Evolutionary conservation across 2,888 invertebrate species (phyloP).

Genomic region (Desoria tigrina): DNA sequence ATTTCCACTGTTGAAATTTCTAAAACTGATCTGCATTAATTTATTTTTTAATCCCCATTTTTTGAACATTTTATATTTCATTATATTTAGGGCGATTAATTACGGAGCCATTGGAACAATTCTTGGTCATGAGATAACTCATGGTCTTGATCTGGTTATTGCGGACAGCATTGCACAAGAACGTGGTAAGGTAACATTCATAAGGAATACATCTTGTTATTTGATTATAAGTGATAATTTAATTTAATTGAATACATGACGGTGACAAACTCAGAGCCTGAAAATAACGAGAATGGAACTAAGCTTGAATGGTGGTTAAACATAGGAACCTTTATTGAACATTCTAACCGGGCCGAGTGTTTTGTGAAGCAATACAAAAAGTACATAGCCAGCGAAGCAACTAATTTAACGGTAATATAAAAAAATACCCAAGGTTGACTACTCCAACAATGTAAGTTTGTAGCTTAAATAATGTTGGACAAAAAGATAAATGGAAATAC

Average conservation of each 20-base stretch:
- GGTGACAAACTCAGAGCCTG: constrained; percentile 69
- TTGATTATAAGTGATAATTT: too few species aligned
- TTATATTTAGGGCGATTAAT: constrained; percentile 41
- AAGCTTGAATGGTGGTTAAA: constrained; percentile 96
- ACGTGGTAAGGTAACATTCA: constrained; percentile 34
- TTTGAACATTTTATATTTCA: too few species aligned
- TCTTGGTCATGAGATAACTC: constrained; percentile 60
- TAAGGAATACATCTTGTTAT: constrained; percentile 9
- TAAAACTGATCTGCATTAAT: too few species aligned
- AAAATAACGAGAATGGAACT: constrained; percentile 89
- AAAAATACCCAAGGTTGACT: too few species aligned
- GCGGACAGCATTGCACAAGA: constrained; percentile 20
- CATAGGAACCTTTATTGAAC: constrained; percentile 74
- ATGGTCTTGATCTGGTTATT: constrained; percentile 63
- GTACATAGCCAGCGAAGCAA: constrained; percentile 76
- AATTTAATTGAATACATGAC: too few species aligned
- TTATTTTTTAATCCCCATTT: too few species aligned
- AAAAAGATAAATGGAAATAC: constrained; percentile 82
- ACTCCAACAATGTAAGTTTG: too few species aligned
- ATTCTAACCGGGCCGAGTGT: constrained; percentile 80
- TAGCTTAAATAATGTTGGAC: too few species aligned
- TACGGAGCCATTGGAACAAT: constrained; percentile 56
- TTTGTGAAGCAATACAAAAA: constrained; percentile 92
- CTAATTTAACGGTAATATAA: constrained; percentile 64
- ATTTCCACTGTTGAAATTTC: too few species aligned